Evolutionary conservation across 2,113 vertebrate genomes (phyloP).

Genomic region (Myrmecophaga tridactyla): DNA sequence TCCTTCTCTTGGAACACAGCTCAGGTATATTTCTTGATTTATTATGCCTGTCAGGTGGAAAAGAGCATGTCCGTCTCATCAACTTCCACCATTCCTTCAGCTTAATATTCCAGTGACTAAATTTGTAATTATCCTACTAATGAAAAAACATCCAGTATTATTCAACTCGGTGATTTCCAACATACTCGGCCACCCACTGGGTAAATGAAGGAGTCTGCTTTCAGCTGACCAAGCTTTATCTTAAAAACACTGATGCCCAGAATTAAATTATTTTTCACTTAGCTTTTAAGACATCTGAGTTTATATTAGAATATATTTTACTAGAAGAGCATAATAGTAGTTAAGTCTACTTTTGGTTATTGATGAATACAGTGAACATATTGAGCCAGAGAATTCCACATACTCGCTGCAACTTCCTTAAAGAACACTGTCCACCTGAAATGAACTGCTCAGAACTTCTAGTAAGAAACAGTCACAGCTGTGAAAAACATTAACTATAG

Average conservation of each 20-base stretch:
- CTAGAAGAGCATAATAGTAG: not conserved
- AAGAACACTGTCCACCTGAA: not conserved
- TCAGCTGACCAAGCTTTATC: not conserved
- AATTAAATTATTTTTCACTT: not conserved
- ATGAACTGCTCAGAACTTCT: not conserved
- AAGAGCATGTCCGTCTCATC: not conserved
- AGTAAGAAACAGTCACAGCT: not conserved
- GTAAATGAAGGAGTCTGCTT: not conserved
- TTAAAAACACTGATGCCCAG: not conserved
- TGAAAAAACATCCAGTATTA: not conserved
- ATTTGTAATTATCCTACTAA: not conserved
- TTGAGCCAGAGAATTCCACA: not conserved
- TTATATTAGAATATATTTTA: not conserved
- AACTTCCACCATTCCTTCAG: not conserved
- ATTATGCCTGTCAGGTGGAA: not conserved
- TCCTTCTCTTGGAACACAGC: conserved; percentile 13
- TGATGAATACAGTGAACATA: not conserved
- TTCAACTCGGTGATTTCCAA: conserved; percentile 15
- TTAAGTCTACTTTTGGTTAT: not conserved
- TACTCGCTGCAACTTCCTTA: not conserved
- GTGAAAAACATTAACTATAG: not conserved
- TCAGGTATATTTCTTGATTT: not conserved
- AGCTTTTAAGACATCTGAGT: not conserved
- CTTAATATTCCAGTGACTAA: conserved; percentile 11
- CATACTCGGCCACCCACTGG: not conserved